These are phyloP conservation scores for Furcifer pardalis DNA, from an alignment of 2,797 vertebrate species.

Conservation along the genomic window DNA sequence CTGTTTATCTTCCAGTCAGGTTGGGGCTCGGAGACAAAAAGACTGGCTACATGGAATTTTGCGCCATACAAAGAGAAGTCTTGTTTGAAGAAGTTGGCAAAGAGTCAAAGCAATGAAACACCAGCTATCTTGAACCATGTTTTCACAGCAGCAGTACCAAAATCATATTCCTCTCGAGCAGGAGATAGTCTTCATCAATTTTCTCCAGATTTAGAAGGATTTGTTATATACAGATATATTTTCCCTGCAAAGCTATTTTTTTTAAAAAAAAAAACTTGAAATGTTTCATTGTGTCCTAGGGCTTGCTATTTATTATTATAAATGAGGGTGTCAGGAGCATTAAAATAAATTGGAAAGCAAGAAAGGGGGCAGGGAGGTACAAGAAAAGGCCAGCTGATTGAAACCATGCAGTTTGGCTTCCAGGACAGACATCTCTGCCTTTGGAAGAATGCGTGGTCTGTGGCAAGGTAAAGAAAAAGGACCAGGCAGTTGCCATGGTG, in stretches of 20 bases:
- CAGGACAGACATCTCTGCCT: slow-evolving; percentile 9
- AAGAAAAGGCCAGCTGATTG: slow-evolving; percentile 50
- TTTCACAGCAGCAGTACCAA: slow-evolving; percentile 48
- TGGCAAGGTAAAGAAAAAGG: background rate
- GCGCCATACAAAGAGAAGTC: slow-evolving; percentile 36
- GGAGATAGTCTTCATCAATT: slow-evolving; percentile 52
- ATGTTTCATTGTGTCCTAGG: slow-evolving; percentile 61
- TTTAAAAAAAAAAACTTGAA: slow-evolving; percentile 57
- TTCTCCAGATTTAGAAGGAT: slow-evolving; percentile 49
- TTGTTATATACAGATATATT: slow-evolving; percentile 27
- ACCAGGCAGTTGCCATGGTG: background rate
- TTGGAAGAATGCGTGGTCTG: slow-evolving; percentile 30
- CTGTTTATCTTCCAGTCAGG: slow-evolving; percentile 39
- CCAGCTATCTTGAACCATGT: slow-evolving; percentile 39
- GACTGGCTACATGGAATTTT: background rate
- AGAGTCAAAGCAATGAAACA: slow-evolving; percentile 42
- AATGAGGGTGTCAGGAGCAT: slow-evolving; percentile 62
- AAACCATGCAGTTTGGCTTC: slow-evolving; percentile 54
- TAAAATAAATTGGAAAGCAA: slow-evolving; percentile 68
- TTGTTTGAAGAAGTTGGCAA: slow-evolving; percentile 43
- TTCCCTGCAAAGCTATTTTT: slow-evolving; percentile 50
- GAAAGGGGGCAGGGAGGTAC: slow-evolving; percentile 37
- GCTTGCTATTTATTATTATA: slow-evolving; percentile 65
- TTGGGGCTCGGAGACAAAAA: slow-evolving; percentile 51
- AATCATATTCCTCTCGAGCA: slow-evolving; percentile 59